Evolutionary conservation across 35 echinoderm and acorn worm genomes (phyloP), one percentile per base, ranked within the genome.

Genomic region (Ptychodera flava): DNA sequence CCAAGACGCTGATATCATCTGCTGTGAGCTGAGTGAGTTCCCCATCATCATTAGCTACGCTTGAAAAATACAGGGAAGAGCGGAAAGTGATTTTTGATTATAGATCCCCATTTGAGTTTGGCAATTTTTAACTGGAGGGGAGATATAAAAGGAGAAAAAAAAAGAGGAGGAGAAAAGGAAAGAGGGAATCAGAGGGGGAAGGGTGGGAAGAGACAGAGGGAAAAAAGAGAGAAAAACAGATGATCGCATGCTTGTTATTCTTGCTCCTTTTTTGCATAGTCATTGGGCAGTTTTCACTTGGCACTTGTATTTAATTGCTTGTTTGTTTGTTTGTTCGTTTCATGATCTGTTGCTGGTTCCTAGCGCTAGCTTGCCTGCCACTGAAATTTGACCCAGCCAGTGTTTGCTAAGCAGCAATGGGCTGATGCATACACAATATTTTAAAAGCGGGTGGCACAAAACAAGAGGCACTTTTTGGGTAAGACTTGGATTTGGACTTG

Each of bases 1-100:
- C 45, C 22, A 64, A 22, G 6, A 64, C 45, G 22, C 45, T 64
- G 45, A 64, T 64, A 22, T 64, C 45, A 64, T 64, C 45, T 6
- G 45, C 45, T 64, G 45, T 64, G 45, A 64, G 45, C 22, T 64
- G 45, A 64, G 45, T 64, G 6, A 64, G 45, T 64, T 64, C 45
- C 22, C 45, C 45, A 12, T 64, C 45, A 64, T 6, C 45, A 64
- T 64, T 64, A 64, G 45, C 45, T 64, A 22, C 22, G 45, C 45
- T 64, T 64, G 45, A 64, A 64, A 64, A 64, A 64, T 64, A 64
- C 45, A 64, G 45, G 45, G 45, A 64, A 64, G 45, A 64, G 45
- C 45, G 45, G 45, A 64, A 64, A 64, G 22, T 64, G 45, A 64
- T 64, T n/a, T n/a, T 64, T 64, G 45, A 64, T 64, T 64, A 64